phyloP scores from a whole-genome alignment of 1,140 invertebrate species.

The Dolichoris vasculosae region DNA sequence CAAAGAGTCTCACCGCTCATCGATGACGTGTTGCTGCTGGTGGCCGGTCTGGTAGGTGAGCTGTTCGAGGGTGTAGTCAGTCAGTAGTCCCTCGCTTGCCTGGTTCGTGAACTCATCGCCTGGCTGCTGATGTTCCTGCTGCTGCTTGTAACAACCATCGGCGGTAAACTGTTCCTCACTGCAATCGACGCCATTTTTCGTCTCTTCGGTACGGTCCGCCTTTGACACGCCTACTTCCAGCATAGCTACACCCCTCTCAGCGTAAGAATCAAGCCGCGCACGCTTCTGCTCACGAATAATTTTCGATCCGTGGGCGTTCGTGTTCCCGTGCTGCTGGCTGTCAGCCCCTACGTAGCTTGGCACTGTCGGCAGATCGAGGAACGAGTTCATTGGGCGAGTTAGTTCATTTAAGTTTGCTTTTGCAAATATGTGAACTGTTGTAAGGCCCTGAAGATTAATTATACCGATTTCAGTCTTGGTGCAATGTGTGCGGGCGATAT shows the following conservation, averaged over 20 bases:
- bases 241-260: not conserved
- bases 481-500: not conserved
- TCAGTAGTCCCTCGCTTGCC: not conserved
- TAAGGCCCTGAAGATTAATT: not conserved
- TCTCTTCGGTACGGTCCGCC: not conserved
- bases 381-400: not conserved
- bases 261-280: not conserved
- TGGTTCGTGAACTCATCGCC: slow-evolving; percentile 8
- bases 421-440: not conserved
- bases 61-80: not conserved
- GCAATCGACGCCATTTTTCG: slow-evolving; percentile 42
- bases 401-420: not conserved
- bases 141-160: not conserved
- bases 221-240: slow-evolving; percentile 8
- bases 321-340: not conserved
- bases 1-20: slow-evolving; percentile 29
- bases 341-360: not conserved
- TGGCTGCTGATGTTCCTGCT: not conserved
- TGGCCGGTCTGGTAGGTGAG: not conserved
- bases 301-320: not conserved
- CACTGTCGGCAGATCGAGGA: not conserved
- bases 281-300: not conserved
- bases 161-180: slow-evolving; percentile 4
- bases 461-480: not conserved
- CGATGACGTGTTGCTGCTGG: not conserved